Evolutionary conservation across 2,888 invertebrate genomes (phyloP), one percentile per base, ranked within the genome.

Genomic region (Lottia scabra): DNA sequence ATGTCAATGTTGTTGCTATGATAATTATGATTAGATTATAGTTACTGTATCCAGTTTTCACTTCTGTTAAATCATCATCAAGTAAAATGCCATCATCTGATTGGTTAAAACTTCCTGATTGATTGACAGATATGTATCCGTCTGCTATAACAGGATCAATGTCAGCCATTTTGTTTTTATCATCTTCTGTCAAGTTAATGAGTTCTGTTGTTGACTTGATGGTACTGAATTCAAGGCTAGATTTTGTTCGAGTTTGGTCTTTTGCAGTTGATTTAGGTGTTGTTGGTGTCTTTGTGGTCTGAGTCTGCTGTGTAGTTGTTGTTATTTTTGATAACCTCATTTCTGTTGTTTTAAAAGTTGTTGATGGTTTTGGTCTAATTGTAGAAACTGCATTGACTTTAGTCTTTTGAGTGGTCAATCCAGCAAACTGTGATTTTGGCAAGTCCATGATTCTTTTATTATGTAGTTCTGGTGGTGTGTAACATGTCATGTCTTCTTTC

Each of bases 401-500:
- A 30, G 15, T 12, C 19, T 23, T 65, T 12, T 72, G 64, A 8
- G 75, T 73, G 30, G 46, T 56, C 19, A 56, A 19, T 23, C 63
- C 62, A 46, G 48, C 68, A 68, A 71, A 72, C 26, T 72, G 48
- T 19, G 15, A 45, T 13, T 70, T 65, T 43, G 70, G 27, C 0
- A 78, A 19, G 63, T 74, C 74, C n/a, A 71, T 10, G 23, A 83
- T 62, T n/a, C 71, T 19, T 26, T 71, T 74, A 2, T 81, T 83
- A 66, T 70, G 43, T 15, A 83, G 72, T 26, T 78, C 62, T 0
- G 44, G 44, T 6, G 84, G 83, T 0, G 73, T 70, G 26, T 71
- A 70, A 64, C 84, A 84, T 45, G 65, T 64, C 1, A 83, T 74
- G 16, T 75, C 46, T 12, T 73, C 71, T 10, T 76, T 70, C 16